Evolutionary conservation across 2,888 invertebrate genomes (phyloP).

Genomic region (Homarus gammarus): DNA sequence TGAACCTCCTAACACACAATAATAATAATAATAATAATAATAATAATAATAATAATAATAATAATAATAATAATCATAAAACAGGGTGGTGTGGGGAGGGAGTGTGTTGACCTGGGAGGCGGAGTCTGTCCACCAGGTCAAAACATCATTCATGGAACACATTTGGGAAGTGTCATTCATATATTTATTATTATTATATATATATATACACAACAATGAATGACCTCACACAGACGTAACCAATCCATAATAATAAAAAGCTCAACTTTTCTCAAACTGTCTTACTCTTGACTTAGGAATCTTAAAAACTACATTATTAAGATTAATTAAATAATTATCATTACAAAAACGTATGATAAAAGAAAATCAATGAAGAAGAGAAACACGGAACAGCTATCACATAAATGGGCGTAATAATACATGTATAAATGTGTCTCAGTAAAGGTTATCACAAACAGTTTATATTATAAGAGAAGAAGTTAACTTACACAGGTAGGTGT

Average conservation of each 20-base stretch:
- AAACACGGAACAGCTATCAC: neutral
- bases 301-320: neutral
- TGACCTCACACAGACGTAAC: no score
- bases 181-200: no score
- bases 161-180: neutral
- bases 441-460: neutral
- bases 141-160: neutral
- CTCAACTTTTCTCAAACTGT: no score
- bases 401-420: neutral
- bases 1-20: no score
- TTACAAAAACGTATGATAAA: neutral
- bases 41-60: no score
- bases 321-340: no score
- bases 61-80: no score
- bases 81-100: no score
- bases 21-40: no score
- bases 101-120: neutral
- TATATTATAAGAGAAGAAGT: neutral
- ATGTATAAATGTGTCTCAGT: neutral
- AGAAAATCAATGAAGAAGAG: neutral
- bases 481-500: slow-evolving; percentile 6
- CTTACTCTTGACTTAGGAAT: neutral
- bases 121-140: neutral
- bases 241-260: no score
- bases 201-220: neutral